A percentile compares a stretch with the other conserved stretches of the same genome.
Evolutionary conservation across 35 echinoderm and acorn worm genomes (phyloP).

Genomic region (Amphiura filiformis): DNA sequence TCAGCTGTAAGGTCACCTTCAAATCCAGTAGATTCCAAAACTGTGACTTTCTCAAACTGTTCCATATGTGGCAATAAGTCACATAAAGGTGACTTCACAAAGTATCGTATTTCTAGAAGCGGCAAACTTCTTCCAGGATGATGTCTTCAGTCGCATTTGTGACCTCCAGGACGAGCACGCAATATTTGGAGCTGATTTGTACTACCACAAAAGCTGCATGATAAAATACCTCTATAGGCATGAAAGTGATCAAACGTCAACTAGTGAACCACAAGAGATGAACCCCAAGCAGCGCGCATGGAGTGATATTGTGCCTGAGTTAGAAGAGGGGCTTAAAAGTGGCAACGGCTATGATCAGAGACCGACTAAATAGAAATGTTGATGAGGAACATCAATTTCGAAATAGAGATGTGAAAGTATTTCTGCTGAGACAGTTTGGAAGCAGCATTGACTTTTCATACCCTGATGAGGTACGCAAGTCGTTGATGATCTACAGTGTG

Average conservation of each 20-base stretch:
- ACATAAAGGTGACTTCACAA: no score
- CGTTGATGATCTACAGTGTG: constrained; percentile 10
- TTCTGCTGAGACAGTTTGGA: background rate
- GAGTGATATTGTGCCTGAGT: background rate
- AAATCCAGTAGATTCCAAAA: constrained; percentile 9
- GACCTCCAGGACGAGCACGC: constrained; percentile 10
- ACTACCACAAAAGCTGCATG: constrained; percentile 19
- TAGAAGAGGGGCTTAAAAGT: constrained; percentile 11
- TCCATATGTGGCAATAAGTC: constrained; percentile 9
- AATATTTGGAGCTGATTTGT: constrained; percentile 21
- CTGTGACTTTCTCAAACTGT: constrained; percentile 5
- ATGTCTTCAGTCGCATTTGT: constrained; percentile 3
- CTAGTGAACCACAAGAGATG: constrained; percentile 11
- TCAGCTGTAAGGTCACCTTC: background rate
- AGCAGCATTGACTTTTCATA: background rate
- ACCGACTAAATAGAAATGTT: background rate
- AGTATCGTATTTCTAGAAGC: background rate
- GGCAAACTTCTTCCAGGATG: constrained; percentile 2
- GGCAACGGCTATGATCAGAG: background rate
- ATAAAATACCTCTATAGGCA: background rate
- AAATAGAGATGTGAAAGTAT: constrained; percentile 9
- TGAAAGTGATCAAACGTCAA: background rate
- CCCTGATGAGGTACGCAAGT: constrained; percentile 10
- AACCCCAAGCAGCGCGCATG: constrained; percentile 17
- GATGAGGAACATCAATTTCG: constrained; percentile 3